Evolutionary conservation across 1,140 invertebrate species (phyloP).

Genomic region (Mya arenaria): DNA sequence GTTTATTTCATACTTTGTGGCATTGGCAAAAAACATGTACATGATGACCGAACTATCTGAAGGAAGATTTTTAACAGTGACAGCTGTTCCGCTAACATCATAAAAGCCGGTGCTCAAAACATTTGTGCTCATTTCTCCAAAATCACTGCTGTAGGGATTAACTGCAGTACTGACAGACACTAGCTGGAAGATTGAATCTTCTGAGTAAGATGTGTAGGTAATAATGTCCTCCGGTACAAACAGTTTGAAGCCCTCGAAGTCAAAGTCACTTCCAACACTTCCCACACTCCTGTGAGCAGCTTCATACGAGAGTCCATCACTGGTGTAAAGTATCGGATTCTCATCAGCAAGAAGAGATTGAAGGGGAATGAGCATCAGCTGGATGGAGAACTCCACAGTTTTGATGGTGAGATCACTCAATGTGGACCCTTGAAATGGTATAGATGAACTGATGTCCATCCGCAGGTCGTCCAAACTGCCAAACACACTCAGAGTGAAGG

Average conservation of each 20-base stretch:
- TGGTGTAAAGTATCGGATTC: background rate
- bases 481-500: background rate
- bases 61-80: conserved; percentile 58
- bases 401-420: conserved; percentile 30
- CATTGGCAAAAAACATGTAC: conserved; percentile 53
- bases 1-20: conserved; percentile 43
- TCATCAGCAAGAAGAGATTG: conserved; percentile 8
- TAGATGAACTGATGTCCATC: conserved; percentile 47
- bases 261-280: conserved; percentile 25
- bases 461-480: conserved; percentile 23
- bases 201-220: background rate
- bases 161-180: conserved; percentile 34
- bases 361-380: conserved; percentile 20
- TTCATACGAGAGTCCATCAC: background rate
- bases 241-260: conserved; percentile 46
- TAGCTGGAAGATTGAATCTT: conserved; percentile 62
- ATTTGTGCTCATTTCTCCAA: conserved; percentile 53
- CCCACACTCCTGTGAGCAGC: conserved; percentile 6
- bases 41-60: conserved; percentile 51
- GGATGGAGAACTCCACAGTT: background rate
- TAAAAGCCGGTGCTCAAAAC: conserved; percentile 66
- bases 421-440: too few relatives aligned
- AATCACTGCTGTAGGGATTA: conserved; percentile 63
- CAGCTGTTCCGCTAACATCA: conserved; percentile 57
- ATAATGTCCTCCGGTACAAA: conserved; percentile 32